Conservation (phyloP, 2,888 invertebrate species). For the Cantharis lateralis region DNA sequence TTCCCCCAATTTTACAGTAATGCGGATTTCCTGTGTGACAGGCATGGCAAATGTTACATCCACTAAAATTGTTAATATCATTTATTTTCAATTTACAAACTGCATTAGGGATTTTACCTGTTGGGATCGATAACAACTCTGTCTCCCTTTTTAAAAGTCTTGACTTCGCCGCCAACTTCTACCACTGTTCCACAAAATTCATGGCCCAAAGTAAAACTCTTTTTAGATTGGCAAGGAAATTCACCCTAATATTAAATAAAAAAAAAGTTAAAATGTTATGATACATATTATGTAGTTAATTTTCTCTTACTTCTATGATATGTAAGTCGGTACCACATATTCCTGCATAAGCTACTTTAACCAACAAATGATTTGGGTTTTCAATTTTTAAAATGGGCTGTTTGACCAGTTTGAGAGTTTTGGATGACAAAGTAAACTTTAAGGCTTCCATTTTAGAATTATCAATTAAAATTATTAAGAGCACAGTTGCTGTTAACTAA, state of each 20-base stretch:
- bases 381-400: constrained; percentile 58
- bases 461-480: not conserved
- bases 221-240: constrained; percentile 65
- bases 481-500: not conserved
- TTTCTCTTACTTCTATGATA: constrained; percentile 65
- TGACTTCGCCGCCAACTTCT: constrained; percentile 62
- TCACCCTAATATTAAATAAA: constrained; percentile 59
- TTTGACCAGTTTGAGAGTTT: constrained; percentile 55
- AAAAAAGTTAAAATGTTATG: not conserved
- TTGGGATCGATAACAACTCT: constrained; percentile 73
- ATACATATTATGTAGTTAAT: not conserved
- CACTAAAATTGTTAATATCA: constrained; percentile 50
- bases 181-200: constrained; percentile 69
- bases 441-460: constrained; percentile 61
- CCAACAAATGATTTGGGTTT: constrained; percentile 64
- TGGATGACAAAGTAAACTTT: constrained; percentile 58
- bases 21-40: constrained; percentile 70
- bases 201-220: constrained; percentile 65
- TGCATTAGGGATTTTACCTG: constrained; percentile 53
- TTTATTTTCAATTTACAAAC: not conserved
- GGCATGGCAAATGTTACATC: constrained; percentile 65
- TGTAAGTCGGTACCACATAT: constrained; percentile 77
- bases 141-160: constrained; percentile 65
- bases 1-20: constrained; percentile 64
- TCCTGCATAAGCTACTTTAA: constrained; percentile 70